phyloP scores from a whole-genome alignment of 2,888 invertebrate genomes.

The Chymomyza caudatula region DNA sequence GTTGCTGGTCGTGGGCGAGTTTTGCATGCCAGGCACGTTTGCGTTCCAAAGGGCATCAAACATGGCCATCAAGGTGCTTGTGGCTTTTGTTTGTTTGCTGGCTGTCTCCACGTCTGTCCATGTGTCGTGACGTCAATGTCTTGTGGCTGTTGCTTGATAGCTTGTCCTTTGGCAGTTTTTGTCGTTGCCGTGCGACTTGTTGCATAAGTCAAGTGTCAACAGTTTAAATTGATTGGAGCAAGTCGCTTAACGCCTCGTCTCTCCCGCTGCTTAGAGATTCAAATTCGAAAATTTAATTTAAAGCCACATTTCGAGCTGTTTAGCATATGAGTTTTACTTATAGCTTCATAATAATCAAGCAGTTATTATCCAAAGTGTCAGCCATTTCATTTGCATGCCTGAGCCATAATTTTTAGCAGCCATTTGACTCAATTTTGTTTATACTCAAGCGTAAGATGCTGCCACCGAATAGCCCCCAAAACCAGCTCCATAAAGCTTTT shows the following conservation, averaged over 20 bases:
- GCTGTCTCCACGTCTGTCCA: no score
- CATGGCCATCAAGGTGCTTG: slow-evolving; percentile 11
- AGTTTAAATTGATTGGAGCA: slow-evolving; percentile 16
- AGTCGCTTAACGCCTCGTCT: slow-evolving; percentile 19
- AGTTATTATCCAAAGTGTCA: slow-evolving; percentile 17
- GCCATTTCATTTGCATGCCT: slow-evolving; percentile 76
- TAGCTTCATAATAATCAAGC: slow-evolving; percentile 35
- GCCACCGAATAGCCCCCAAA: background rate
- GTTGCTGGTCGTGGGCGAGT: slow-evolving; percentile 16
- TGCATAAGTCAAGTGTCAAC: slow-evolving; percentile 44
- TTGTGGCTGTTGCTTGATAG: background rate
- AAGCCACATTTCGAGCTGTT: slow-evolving; percentile 29
- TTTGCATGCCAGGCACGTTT: slow-evolving; percentile 65
- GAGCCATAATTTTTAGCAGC: slow-evolving; percentile 71
- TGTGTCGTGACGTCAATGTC: background rate
- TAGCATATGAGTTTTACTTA: slow-evolving; percentile 25
- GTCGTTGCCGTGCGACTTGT: slow-evolving; percentile 8
- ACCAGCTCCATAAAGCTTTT: slow-evolving; percentile 46
- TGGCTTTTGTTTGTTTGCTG: slow-evolving; percentile 41
- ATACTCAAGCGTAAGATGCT: slow-evolving; percentile 31
- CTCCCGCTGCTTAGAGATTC: background rate
- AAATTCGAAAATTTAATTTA: slow-evolving; percentile 50
- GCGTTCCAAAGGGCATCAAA: slow-evolving; percentile 48
- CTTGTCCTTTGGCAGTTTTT: background rate
- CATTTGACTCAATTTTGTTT: slow-evolving; percentile 62